Evolutionary conservation across 2,797 vertebrate genomes (phyloP).

Genomic region (Rhinogobio ventralis): DNA sequence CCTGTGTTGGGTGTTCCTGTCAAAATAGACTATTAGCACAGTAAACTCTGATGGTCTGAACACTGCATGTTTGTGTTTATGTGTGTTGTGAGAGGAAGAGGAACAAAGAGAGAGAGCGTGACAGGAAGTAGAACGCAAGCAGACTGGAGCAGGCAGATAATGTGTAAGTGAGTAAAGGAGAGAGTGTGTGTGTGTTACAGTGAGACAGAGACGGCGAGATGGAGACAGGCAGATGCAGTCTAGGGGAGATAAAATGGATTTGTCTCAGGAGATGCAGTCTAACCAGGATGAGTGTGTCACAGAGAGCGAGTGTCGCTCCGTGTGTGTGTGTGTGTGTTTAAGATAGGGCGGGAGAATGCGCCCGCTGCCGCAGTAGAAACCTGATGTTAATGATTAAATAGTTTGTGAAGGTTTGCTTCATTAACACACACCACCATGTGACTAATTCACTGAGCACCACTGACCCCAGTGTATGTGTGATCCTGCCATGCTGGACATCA

Average conservation of each 20-base stretch:
- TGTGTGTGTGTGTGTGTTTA: constrained; percentile 37
- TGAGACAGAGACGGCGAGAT: constrained; percentile 41
- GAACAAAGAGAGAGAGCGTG: constrained; percentile 24
- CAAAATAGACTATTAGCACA: constrained; percentile 16
- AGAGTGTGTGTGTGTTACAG: constrained; percentile 45
- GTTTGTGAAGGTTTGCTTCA: constrained; percentile 62
- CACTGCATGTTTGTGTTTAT: constrained; percentile 28
- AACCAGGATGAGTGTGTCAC: constrained; percentile 56
- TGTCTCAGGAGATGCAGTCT: constrained; percentile 55
- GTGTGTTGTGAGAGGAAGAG: constrained; percentile 18
- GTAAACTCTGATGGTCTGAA: constrained; percentile 18
- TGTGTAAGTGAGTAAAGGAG: constrained; percentile 34
- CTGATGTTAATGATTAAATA: constrained; percentile 66
- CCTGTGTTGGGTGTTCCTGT: background rate
- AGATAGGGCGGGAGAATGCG: constrained; percentile 50
- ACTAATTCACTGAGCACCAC: constrained; percentile 61
- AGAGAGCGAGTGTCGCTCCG: constrained; percentile 43
- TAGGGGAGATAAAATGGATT: constrained; percentile 50
- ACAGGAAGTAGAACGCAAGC: constrained; percentile 35
- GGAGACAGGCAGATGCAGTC: constrained; percentile 41
- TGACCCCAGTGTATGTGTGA: constrained; percentile 52
- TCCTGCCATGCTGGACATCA: constrained; percentile 33
- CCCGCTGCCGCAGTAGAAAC: constrained; percentile 42
- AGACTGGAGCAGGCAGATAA: constrained; percentile 36
- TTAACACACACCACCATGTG: constrained; percentile 63